Evolutionary conservation across 2,113 vertebrate species (phyloP), one percentile per base, ranked within the genome.

Genomic region (Onychostoma macrolepis): DNA sequence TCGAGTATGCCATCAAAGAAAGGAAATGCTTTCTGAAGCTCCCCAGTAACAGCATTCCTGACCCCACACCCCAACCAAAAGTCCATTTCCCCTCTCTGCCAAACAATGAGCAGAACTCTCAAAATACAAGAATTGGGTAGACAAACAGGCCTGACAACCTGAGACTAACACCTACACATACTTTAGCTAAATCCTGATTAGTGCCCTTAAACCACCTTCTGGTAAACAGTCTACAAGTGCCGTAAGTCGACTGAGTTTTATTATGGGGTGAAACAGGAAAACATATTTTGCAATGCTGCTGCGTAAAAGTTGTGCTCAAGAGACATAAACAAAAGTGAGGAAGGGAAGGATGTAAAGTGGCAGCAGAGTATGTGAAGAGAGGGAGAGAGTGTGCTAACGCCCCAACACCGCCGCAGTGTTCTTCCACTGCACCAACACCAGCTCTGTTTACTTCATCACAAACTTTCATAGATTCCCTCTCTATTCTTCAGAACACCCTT

Each of bases 391-490:
- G 92, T 92, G 92, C 82, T 90, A 94, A 94, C 91, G 91, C 92
- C 90, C 90, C 90, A 89, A 91, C 89, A 91, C 89, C 91, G 93
- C 94, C 94, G 95, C 94, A 94, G 94, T 95, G 92, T 90, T 93
- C 92, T 93, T 91, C 90, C 94, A 91, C 94, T 95, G 94, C 94
- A 94, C 92, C 94, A 95, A 93, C 43, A 93, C 38, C 56, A 75
- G 53, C 65, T 45, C 67, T 38, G 87, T 90, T 90, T 61, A 74
- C 89, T 91, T 89, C 89, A 87, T 28, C 85, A 86, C 91, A 86
- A 87, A 92, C 84, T 89, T 91, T 87, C 85, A 53, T n/a, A 78
- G n/a, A 19, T 45, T 30, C 89, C 50, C 72, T 71, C 80, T 77
- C 13, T 67, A 85, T 80, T 58, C 45, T 85, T 61, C 78, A 83